Evolutionary conservation across 2,797 vertebrate species (phyloP), one percentile per base, ranked within the genome.

Genomic region (Acanthornis magna): DNA sequence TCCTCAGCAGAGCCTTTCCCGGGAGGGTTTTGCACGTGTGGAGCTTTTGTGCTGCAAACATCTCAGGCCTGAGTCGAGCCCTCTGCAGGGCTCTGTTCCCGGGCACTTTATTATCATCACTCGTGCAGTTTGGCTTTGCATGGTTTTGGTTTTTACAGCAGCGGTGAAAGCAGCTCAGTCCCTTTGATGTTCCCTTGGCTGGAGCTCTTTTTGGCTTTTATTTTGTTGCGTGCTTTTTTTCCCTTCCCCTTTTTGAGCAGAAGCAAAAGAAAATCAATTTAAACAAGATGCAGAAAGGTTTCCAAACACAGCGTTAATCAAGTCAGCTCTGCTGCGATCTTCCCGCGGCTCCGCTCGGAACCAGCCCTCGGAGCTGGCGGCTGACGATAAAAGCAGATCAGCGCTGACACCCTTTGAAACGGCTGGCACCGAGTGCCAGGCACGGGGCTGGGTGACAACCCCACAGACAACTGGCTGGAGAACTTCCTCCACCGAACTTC

Each of bases 211-310:
- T 23, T 9, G 16, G 38, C 42, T 12, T 80, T 36, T 36, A 9
- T 74, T 45, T 34, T 30, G 42, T 16, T 47, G 32, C 25, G 58
- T 13, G 30, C 17, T 53, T 30, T 60, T n/a, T 22, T 18, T 36
- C 12, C 22, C 42, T 68, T 85, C 84, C 58, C 21, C 16, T 82
- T 67, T 89, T 22, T 38, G 72, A 85, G 82, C 43, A 50, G 75
- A 73, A 87, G 88, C 23, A 68, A 55, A 84, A 89, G 74, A 51
- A 96, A 95, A 94, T 91, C 81, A 66, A 78, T 82, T 95, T 55
- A 65, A 92, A 71, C 63, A 40, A 72, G 71, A 81, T 27, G 32
- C 79, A 91, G 87, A 16, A 61, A 81, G 62, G 58, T 66, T 89
- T 85, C 67, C 45, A 65, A 77, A 17, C 43, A 5, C 6, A 3